A percentile compares a stretch with the other conserved stretches of the same genome.
Evolutionary conservation across 2,113 vertebrate genomes (phyloP).

Genomic region (Odocoileus virginianus): DNA sequence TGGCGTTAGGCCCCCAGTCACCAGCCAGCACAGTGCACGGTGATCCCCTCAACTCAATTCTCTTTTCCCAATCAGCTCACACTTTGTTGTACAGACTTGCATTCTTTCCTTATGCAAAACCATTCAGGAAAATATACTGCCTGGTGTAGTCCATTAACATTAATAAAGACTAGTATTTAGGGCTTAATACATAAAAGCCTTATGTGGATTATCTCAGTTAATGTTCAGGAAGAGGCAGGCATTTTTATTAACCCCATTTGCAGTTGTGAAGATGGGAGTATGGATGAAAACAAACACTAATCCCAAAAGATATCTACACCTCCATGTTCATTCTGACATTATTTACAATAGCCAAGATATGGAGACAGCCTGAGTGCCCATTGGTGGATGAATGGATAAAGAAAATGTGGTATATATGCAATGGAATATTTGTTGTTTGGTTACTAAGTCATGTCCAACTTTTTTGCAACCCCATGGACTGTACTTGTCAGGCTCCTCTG

Average conservation of each 20-base stretch:
- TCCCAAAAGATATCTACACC: not conserved
- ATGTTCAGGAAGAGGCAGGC: not conserved
- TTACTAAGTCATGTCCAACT: not conserved
- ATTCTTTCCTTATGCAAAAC: not conserved
- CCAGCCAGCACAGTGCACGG: not conserved
- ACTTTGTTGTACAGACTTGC: not conserved
- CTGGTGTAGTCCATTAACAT: not conserved
- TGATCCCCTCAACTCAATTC: not conserved
- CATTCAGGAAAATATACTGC: not conserved
- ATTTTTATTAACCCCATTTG: not conserved
- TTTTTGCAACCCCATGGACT: not conserved
- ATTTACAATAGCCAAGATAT: not conserved
- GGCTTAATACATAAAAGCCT: not conserved
- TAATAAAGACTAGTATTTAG: not conserved
- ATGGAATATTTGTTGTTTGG: not conserved
- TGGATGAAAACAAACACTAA: not conserved
- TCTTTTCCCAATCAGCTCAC: not conserved
- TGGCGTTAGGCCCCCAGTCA: rapidly evolving
- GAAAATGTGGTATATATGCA: not conserved
- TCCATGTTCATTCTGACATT: not conserved
- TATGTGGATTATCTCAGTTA: not conserved
- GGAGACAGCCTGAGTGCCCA: not conserved
- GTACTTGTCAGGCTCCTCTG: not conserved
- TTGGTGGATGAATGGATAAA: not conserved
- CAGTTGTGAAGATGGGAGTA: not conserved